phyloP scores from a whole-genome alignment of 2,888 invertebrate species.

The Stictocephala bisonia region DNA sequence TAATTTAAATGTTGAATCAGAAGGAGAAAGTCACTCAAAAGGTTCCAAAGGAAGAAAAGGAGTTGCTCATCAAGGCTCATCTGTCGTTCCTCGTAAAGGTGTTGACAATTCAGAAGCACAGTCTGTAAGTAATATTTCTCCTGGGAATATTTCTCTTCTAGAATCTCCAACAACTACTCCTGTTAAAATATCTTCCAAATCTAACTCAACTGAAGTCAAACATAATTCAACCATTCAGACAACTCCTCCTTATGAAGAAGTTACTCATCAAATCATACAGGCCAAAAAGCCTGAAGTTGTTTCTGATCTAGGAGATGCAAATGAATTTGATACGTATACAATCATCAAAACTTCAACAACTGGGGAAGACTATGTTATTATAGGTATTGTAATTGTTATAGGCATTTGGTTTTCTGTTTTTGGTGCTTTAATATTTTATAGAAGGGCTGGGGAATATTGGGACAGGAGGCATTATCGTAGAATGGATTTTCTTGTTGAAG shows the following conservation, averaged over 20 bases:
- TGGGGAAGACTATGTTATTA: slow-evolving; percentile 74
- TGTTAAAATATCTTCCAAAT: background rate
- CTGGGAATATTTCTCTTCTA: background rate
- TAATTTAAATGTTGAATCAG: background rate
- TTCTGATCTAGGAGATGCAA: slow-evolving; percentile 18
- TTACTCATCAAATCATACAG: background rate
- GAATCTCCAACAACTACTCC: background rate
- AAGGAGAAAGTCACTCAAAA: background rate
- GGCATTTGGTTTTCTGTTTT: slow-evolving; percentile 80
- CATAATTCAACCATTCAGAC: background rate
- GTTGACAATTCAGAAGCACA: slow-evolving; percentile 11
- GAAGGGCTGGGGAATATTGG: slow-evolving; percentile 85
- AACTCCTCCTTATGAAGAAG: background rate
- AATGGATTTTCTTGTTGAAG: slow-evolving; percentile 86
- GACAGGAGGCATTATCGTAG: slow-evolving; percentile 85
- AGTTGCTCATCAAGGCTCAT: background rate
- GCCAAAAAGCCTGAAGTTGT: slow-evolving; percentile 31
- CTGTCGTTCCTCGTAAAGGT: slow-evolving; percentile 27
- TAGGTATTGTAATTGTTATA: slow-evolving; percentile 78
- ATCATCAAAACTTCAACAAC: slow-evolving; percentile 55
- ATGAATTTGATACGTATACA: slow-evolving; percentile 39
- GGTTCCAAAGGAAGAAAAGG: slow-evolving; percentile 25
- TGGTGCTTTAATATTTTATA: slow-evolving; percentile 74
- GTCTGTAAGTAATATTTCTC: background rate
- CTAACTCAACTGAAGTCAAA: background rate